Evolutionary conservation across 2,888 invertebrate species (phyloP), one percentile per base, ranked within the genome.

Genomic region (Apantesis nais): DNA sequence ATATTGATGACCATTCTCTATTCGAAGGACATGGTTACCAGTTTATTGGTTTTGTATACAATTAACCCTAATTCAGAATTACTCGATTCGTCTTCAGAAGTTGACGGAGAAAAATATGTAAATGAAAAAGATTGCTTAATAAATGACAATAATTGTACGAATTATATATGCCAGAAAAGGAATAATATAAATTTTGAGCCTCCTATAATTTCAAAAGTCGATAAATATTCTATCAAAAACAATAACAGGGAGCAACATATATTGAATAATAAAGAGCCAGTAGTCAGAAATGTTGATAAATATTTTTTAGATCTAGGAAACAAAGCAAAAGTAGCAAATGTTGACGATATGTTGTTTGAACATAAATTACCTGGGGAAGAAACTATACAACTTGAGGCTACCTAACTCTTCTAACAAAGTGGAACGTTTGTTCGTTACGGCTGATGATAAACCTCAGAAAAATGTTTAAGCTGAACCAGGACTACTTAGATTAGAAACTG

Each of bases 201-300:
- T 68, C 92, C 91, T 72, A 90, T 93, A 68, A 92, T 93, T 89
- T 91, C 93, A 88, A 93, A 93, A 91, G 93, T 92, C 84, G 94
- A 95, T 82, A 94, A 95, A 78, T 94, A 93, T 85, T 94, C 94
- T 77, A 89, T 92, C 62, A 91, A 91, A 82, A 88, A n/a, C n/a
- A n/a, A 89, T 68, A 90, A 91, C 70, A 74, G 70, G 37, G 71
- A 75, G 65, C 68, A 76, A 66, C 29, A 69, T 65, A 88, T 93
- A 82, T 78, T 93, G 69, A 89, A 91, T 48, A 83, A 86, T 79
- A 91, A 94, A 71, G 92, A 91, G 62, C 92, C 90, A 1, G 89
- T 93, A 16, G 93, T 93, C 22, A 88, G 87, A 76, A 93, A 95
- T 78, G 92, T 95, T 12, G 93, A 95, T 65, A 94, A 95, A 75